These are phyloP conservation scores for Chymomyza procnemis DNA, from an alignment of 2,888 invertebrate genomes.

Conservation along the genomic window DNA sequence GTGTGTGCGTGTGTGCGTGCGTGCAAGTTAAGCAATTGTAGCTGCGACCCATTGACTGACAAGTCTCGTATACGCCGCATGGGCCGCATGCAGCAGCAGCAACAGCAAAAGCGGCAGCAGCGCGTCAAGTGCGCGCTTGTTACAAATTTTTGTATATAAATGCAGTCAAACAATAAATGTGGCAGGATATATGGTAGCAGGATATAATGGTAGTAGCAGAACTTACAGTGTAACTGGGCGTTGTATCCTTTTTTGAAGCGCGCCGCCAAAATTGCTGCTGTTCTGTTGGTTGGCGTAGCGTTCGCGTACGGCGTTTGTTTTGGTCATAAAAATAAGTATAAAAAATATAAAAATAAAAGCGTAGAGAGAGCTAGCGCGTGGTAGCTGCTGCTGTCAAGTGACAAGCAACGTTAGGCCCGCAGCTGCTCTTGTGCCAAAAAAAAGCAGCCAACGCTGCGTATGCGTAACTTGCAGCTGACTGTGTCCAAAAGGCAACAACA, in stretches of 20 bases:
- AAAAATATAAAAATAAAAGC: no score
- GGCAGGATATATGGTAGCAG: neutral
- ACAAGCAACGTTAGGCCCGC: no score
- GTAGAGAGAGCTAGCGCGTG: no score
- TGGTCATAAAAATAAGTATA: slow-evolving; percentile 71
- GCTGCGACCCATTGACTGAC: slow-evolving; percentile 42
- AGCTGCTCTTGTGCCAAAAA: no score
- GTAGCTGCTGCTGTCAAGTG: no score
- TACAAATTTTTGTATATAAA: slow-evolving; percentile 1
- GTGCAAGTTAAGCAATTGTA: neutral
- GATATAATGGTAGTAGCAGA: slow-evolving; percentile 17
- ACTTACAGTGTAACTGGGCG: slow-evolving; percentile 45
- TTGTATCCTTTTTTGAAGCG: slow-evolving; percentile 64
- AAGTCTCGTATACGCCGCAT: slow-evolving; percentile 33
- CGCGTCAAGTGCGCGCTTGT: slow-evolving; percentile 16
- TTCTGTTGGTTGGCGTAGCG: slow-evolving; percentile 28
- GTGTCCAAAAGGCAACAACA: slow-evolving; percentile 27
- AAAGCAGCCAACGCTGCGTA: neutral
- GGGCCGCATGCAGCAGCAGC: slow-evolving; percentile 10
- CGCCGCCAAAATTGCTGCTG: slow-evolving; percentile 26
- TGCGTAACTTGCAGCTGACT: neutral
- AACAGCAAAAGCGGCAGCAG: slow-evolving; percentile 19
- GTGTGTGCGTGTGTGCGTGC: slow-evolving; percentile 2
- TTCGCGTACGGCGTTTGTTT: slow-evolving; percentile 53
- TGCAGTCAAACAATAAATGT: neutral